phyloP scores from a whole-genome alignment of 2,888 invertebrate species.

The Hypomecis atomaria region DNA sequence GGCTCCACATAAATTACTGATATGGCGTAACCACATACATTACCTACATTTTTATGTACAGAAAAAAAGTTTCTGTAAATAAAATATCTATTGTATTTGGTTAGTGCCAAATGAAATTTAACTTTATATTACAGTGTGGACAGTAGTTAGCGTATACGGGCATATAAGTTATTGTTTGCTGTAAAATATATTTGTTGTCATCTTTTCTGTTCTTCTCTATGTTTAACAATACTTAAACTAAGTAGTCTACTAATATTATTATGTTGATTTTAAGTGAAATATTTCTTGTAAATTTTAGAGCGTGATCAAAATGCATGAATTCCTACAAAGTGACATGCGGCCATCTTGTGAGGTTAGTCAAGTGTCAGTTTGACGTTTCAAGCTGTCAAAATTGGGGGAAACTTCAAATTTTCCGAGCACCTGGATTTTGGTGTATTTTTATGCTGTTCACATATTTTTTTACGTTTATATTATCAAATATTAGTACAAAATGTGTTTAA shows the following conservation, averaged over 20 bases:
- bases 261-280: conserved; percentile 40
- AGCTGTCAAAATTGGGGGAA: conserved; percentile 37
- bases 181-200: conserved; percentile 12
- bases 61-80: no score
- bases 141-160: neutral
- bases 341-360: conserved; percentile 80
- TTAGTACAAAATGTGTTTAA: neutral
- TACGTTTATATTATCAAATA: neutral
- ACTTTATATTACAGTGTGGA: no score
- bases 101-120: neutral
- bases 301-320: conserved; percentile 82
- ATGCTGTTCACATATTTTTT: conserved; percentile 32
- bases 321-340: conserved; percentile 72
- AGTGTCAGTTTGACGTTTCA: conserved; percentile 62
- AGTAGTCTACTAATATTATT: conserved; percentile 40
- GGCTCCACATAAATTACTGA: no score
- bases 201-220: conserved; percentile 11
- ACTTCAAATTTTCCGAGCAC: conserved; percentile 44
- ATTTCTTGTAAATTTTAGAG: conserved; percentile 72
- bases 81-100: neutral
- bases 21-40: no score
- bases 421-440: conserved; percentile 42
- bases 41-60: no score
- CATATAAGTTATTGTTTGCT: conserved; percentile 26
- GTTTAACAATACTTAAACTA: conserved; percentile 16